Conservation (phyloP, 2,888 invertebrate species). For the Eristalis pertinax region DNA sequence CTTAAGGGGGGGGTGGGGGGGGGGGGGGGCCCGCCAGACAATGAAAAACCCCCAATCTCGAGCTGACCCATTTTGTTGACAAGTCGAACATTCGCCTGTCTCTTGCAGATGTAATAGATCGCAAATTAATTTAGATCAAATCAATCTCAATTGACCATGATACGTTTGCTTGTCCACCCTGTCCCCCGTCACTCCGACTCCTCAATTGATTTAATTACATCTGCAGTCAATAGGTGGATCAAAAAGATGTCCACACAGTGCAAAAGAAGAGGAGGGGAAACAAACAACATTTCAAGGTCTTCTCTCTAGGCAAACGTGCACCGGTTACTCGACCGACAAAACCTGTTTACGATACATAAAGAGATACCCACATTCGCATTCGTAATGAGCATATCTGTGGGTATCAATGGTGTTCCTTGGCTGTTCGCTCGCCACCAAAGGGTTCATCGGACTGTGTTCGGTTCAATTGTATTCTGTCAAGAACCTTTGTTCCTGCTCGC, state of each 20-base stretch:
- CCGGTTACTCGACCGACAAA: constrained; percentile 14
- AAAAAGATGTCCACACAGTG: background rate
- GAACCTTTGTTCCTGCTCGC: background rate
- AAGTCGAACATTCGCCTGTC: background rate
- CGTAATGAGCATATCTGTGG: constrained; percentile 30
- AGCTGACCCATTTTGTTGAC: background rate
- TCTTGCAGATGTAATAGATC: background rate
- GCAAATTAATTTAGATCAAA: constrained; percentile 25
- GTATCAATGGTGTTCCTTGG: constrained; percentile 24
- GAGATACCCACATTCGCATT: constrained; percentile 25
- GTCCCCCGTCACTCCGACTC: background rate
- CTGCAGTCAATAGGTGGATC: constrained; percentile 13
- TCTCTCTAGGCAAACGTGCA: constrained; percentile 1
- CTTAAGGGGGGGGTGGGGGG: no score
- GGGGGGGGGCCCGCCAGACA: no score
- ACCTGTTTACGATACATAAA: constrained; percentile 17
- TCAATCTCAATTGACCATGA: constrained; percentile 35
- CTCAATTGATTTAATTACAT: constrained; percentile 27
- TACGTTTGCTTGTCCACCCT: background rate
- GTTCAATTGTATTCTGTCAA: constrained; percentile 1
- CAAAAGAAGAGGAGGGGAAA: background rate
- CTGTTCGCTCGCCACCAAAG: constrained; percentile 4
- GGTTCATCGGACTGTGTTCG: constrained; percentile 39
- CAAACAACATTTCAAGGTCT: constrained; percentile 32
- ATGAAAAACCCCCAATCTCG: background rate